phyloP scores from a whole-genome alignment of 1,140 invertebrate genomes.

The Zaprionus kolodkinae region DNA sequence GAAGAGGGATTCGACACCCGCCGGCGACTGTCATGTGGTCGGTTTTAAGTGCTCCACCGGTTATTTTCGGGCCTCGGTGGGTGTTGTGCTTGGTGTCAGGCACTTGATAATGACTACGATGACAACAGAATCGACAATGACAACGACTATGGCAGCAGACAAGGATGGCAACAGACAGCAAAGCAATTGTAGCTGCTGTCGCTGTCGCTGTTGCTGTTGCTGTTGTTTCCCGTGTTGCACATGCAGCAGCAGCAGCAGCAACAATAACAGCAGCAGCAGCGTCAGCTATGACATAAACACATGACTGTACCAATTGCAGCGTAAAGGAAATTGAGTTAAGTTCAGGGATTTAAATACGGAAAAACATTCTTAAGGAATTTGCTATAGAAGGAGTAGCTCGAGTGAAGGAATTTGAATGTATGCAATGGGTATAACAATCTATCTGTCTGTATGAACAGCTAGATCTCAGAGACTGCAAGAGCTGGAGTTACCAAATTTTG shows the following conservation, averaged over 20 bases:
- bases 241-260: constrained; percentile 12
- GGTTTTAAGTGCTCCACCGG: constrained; percentile 75
- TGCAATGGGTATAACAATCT: no score
- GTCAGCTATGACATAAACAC: constrained; percentile 18
- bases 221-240: constrained; percentile 18
- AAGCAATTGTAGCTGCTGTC: constrained; percentile 28
- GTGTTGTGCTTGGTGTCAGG: constrained; percentile 47
- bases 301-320: constrained; percentile 50
- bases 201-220: constrained; percentile 18
- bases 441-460: no score
- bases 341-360: not conserved
- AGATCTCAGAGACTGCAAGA: no score
- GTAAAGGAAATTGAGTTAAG: not conserved
- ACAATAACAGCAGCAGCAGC: constrained; percentile 10
- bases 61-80: constrained; percentile 68
- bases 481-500: no score
- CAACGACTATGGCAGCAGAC: constrained; percentile 41
- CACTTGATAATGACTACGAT: constrained; percentile 75
- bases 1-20: constrained; percentile 27
- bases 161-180: constrained; percentile 17
- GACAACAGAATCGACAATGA: constrained; percentile 55
- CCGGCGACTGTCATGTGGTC: constrained; percentile 70
- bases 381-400: not conserved
- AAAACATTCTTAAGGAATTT: not conserved
- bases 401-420: no score